A percentile compares a stretch with the other conserved stretches of the same genome.
phyloP scores from a whole-genome alignment of 2,113 vertebrate genomes.

The Rhabdornis inornatus region DNA sequence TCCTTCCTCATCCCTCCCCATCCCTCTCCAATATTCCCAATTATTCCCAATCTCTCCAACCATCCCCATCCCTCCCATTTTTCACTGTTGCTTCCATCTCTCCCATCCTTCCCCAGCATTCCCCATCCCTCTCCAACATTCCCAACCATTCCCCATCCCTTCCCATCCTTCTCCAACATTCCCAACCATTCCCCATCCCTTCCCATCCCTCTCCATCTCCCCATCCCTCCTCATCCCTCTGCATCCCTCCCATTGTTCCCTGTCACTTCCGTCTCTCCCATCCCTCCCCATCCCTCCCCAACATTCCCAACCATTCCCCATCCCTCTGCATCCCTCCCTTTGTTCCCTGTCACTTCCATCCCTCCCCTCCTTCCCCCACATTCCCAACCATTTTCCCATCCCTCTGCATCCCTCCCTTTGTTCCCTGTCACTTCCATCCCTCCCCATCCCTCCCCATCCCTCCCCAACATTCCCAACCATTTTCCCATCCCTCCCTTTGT shows the following conservation, averaged over 20 bases:
- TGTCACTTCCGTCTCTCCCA: too few relatives aligned
- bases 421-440: not conserved
- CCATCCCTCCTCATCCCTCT: not conserved
- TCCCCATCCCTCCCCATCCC: not conserved
- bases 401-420: too few relatives aligned
- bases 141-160: not conserved
- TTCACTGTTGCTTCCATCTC: not conserved
- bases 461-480: too few relatives aligned
- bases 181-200: too few relatives aligned
- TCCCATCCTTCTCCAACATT: too few relatives aligned
- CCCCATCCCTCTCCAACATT: not conserved
- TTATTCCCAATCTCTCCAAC: not conserved
- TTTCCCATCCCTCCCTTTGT: not conserved
- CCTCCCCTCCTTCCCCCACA: not conserved
- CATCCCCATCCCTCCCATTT: not conserved
- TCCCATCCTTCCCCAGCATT: not conserved
- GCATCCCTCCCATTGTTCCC: too few relatives aligned
- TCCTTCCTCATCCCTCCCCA: too few relatives aligned
- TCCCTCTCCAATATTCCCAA: not conserved
- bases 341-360: too few relatives aligned
- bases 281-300: not conserved
- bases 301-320: not conserved
- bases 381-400: too few relatives aligned
- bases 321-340: not conserved
- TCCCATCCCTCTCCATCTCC: not conserved